Conservation (phyloP, 2,888 invertebrate genomes). For the Plagodis pulveraria region DNA sequence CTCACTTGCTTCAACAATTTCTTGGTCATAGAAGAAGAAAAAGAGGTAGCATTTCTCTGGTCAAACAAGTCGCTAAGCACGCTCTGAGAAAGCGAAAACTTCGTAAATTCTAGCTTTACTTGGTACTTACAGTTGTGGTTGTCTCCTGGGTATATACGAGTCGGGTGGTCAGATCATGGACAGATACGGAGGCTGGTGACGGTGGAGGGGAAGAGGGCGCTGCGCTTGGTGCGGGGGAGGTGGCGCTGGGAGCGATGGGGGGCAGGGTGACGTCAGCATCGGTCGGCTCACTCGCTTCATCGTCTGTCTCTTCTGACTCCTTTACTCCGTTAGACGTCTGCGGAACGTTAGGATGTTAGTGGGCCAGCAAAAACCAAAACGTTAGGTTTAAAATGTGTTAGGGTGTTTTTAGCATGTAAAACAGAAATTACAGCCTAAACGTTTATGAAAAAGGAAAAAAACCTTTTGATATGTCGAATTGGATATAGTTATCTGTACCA, state of each 20-base stretch:
- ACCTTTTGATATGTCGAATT: too few relatives aligned
- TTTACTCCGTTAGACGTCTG: conserved; percentile 78
- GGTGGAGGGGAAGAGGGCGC: conserved; percentile 56
- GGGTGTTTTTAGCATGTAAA: too few relatives aligned
- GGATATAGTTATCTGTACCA: too few relatives aligned
- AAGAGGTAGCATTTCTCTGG: too few relatives aligned
- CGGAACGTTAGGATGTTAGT: conserved; percentile 9
- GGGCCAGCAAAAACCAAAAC: neutral
- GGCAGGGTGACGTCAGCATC: conserved; percentile 60
- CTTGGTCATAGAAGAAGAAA: too few relatives aligned
- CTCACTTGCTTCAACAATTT: too few relatives aligned
- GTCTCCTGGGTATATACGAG: conserved; percentile 67
- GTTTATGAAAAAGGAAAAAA: too few relatives aligned
- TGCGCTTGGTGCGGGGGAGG: conserved; percentile 56
- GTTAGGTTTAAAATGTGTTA: neutral
- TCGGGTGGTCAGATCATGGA: conserved; percentile 66
- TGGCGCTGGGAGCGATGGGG: conserved; percentile 47
- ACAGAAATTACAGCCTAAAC: too few relatives aligned
- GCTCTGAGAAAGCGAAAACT: too few relatives aligned
- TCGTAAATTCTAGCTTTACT: neutral
- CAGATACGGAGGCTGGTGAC: conserved; percentile 54
- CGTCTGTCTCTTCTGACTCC: conserved; percentile 73
- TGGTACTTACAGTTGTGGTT: conserved; percentile 67
- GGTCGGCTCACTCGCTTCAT: conserved; percentile 69
- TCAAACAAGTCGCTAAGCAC: too few relatives aligned